These are phyloP conservation scores for Drosophila yakuba DNA, from an alignment of 1,140 invertebrate genomes.

Conservation along the genomic window DNA sequence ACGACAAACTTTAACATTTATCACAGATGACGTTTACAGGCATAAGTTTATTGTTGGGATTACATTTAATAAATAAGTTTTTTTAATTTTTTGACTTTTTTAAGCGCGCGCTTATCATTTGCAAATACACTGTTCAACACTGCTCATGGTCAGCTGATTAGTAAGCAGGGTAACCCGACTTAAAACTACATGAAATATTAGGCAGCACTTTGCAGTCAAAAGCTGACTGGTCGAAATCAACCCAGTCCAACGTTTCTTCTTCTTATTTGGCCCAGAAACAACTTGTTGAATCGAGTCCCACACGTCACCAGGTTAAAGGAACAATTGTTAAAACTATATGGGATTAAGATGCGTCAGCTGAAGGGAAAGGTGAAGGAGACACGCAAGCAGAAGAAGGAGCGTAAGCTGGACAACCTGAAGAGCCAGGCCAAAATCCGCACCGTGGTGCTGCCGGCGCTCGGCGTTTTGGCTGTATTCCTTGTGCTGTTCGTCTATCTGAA, in stretches of 20 bases:
- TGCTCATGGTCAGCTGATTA: not conserved
- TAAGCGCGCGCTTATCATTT: not conserved
- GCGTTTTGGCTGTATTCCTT: conserved; percentile 54
- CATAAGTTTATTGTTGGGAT: too few species aligned
- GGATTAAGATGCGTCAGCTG: conserved; percentile 71
- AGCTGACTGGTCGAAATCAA: not conserved
- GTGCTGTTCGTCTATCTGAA: conserved; percentile 78
- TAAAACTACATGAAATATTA: too few species aligned
- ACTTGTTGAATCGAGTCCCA: not conserved
- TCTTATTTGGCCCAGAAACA: conserved; percentile 8
- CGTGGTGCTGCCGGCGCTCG: conserved; percentile 72
- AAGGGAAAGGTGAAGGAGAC: conserved; percentile 83
- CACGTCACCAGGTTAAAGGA: not conserved
- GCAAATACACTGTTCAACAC: not conserved
- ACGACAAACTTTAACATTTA: too few species aligned
- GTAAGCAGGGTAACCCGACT: too few species aligned
- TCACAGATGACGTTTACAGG: too few species aligned
- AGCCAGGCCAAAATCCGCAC: conserved; percentile 75
- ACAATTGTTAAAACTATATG: too few species aligned
- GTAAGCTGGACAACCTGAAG: conserved; percentile 74
- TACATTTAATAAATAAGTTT: too few species aligned
- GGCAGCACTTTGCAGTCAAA: not conserved
- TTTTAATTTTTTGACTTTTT: too few species aligned
- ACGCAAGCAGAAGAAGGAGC: conserved; percentile 79
- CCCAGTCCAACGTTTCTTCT: not conserved